Conservation (phyloP, 2,888 invertebrate genomes). For the Nomada goodeniana region DNA sequence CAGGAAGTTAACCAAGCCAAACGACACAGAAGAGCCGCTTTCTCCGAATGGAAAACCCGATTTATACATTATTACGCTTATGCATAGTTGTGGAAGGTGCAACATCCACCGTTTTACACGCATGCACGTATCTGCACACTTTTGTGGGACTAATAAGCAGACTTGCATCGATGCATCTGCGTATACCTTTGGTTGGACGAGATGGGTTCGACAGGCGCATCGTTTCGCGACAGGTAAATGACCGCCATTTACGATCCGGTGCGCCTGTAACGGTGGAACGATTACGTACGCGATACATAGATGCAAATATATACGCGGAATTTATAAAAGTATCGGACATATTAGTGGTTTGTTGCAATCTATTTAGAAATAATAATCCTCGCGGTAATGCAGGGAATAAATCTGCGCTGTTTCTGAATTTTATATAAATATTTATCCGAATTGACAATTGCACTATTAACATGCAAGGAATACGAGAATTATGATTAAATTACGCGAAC, state of each 20-base stretch:
- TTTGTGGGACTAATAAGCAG: conserved; percentile 28
- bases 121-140: conserved; percentile 1
- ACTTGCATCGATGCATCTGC: conserved; percentile 2
- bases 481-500: too few species aligned
- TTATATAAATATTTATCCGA: too few species aligned
- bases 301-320: background rate
- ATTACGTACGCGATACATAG: background rate
- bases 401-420: too few species aligned
- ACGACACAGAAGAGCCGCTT: conserved; percentile 70
- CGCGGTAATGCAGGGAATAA: too few species aligned
- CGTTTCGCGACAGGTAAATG: conserved; percentile 7
- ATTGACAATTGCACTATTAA: too few species aligned
- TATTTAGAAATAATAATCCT: background rate
- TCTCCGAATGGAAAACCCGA: conserved; percentile 70
- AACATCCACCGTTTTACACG: conserved; percentile 38
- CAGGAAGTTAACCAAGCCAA: conserved; percentile 52
- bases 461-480: too few species aligned
- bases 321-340: background rate
- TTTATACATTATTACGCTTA: conserved; percentile 61
- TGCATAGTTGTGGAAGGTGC: conserved; percentile 62
- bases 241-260: conserved; percentile 41
- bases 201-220: conserved; percentile 19
- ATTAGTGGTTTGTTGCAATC: background rate
- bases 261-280: conserved; percentile 12
- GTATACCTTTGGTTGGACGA: conserved; percentile 1